phyloP scores from a whole-genome alignment of 2,797 vertebrate genomes.

The Eulemur coronatus region DNA sequence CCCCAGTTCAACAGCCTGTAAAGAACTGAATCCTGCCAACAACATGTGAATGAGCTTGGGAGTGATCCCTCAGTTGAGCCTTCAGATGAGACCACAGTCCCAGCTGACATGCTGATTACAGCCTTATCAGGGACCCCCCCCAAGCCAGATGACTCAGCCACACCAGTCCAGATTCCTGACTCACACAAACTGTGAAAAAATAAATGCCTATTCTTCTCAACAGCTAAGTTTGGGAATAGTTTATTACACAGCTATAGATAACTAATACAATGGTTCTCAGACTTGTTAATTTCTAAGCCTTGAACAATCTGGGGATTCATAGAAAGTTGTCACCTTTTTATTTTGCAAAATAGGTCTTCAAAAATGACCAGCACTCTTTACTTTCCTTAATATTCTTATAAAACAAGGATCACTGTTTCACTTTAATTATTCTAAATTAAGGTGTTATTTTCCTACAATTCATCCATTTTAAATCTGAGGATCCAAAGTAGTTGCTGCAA shows the following conservation, averaged over 20 bases:
- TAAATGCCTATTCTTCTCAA: not conserved
- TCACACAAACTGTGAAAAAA: not conserved
- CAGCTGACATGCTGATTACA: not conserved
- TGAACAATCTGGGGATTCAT: not conserved
- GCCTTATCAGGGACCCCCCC: not conserved
- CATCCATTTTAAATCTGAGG: not conserved
- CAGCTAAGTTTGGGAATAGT: not conserved
- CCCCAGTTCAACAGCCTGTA: not conserved
- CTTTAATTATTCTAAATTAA: not conserved
- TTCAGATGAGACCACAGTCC: not conserved
- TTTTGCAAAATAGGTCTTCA: not conserved
- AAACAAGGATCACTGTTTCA: not conserved
- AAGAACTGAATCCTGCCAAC: not conserved
- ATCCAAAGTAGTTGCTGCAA: not conserved
- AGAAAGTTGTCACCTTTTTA: not conserved
- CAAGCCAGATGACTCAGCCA: not conserved
- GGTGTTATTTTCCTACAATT: not conserved
- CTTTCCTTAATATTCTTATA: not conserved
- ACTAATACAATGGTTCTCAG: not conserved
- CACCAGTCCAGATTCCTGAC: not conserved
- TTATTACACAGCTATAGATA: not conserved
- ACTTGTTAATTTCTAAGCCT: not conserved
- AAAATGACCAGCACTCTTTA: not conserved
- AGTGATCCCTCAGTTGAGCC: not conserved
- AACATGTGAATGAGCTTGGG: not conserved